Conservation (phyloP, 2,113 vertebrate genomes). For the Lasiurus cinereus region DNA sequence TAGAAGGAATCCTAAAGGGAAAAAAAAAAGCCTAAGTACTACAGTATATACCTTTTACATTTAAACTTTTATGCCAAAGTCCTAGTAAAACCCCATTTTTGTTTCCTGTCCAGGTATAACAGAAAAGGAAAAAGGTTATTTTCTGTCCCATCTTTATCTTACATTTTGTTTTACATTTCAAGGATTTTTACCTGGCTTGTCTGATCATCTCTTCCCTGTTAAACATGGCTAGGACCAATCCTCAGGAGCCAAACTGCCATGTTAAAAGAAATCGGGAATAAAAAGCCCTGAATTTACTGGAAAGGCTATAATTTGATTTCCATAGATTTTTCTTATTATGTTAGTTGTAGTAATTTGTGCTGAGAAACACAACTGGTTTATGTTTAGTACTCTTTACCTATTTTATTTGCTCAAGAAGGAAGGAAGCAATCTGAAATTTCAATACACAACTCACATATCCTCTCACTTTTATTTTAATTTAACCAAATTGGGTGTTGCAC, state of each 20-base stretch:
- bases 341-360: neutral
- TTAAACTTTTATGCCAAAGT: neutral
- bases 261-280: slow-evolving; percentile 39
- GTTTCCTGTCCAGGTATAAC: neutral
- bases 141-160: neutral
- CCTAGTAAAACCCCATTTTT: neutral
- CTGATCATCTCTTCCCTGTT: neutral
- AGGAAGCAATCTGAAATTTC: neutral
- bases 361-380: neutral
- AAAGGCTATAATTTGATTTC: slow-evolving; percentile 17
- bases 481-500: slow-evolving; percentile 6
- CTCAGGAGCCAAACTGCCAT: neutral
- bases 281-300: neutral
- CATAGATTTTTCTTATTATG: slow-evolving; percentile 42
- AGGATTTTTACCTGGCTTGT: neutral
- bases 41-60: neutral
- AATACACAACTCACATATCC: neutral
- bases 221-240: neutral
- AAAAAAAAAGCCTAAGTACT: neutral
- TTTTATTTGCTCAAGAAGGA: neutral
- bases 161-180: slow-evolving; percentile 1
- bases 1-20: too few species aligned
- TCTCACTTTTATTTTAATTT: slow-evolving; percentile 10
- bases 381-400: neutral
- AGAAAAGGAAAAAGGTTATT: neutral